A percentile compares a stretch with the other conserved stretches of the same genome.
Evolutionary conservation across 2,113 vertebrate species (phyloP).

Genomic region (Illadopsis cleaveri): DNA sequence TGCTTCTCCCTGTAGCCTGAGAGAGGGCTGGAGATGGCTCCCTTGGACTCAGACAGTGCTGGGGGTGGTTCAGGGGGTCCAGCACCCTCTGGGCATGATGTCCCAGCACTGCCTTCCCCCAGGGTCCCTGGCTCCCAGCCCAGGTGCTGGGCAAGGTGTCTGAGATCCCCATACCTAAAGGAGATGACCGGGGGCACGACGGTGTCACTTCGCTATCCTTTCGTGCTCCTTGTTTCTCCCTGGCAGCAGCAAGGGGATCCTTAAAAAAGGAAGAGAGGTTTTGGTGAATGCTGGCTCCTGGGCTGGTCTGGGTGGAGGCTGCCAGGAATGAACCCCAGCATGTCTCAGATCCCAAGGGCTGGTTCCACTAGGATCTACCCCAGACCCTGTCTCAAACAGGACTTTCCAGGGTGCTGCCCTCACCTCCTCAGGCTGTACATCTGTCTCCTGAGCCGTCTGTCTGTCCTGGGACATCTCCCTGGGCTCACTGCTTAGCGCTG

Average conservation of each 20-base stretch:
- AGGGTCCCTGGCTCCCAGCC: neutral
- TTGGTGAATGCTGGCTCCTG: neutral
- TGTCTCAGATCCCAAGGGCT: accelerated
- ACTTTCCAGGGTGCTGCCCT: neutral
- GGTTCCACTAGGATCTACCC: neutral
- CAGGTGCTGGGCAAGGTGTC: neutral
- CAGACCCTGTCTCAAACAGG: neutral
- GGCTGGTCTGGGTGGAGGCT: neutral
- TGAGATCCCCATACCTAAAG: neutral
- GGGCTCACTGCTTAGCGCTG: neutral
- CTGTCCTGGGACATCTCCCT: neutral
- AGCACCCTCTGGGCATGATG: neutral
- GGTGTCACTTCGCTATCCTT: neutral
- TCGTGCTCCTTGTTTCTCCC: neutral
- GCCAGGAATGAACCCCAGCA: neutral
- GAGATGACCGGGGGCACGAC: accelerated
- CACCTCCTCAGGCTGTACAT: neutral
- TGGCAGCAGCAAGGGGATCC: neutral
- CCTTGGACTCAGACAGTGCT: neutral
- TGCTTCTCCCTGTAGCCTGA: neutral
- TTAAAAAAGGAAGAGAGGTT: neutral
- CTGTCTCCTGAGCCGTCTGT: accelerated
- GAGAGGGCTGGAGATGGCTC: neutral
- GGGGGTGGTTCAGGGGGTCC: neutral
- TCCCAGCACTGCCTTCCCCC: neutral